A percentile compares a stretch with the other conserved stretches of the same genome.
phyloP scores from a whole-genome alignment of 2,888 invertebrate genomes.

The Dicroscelio sp. region DNA sequence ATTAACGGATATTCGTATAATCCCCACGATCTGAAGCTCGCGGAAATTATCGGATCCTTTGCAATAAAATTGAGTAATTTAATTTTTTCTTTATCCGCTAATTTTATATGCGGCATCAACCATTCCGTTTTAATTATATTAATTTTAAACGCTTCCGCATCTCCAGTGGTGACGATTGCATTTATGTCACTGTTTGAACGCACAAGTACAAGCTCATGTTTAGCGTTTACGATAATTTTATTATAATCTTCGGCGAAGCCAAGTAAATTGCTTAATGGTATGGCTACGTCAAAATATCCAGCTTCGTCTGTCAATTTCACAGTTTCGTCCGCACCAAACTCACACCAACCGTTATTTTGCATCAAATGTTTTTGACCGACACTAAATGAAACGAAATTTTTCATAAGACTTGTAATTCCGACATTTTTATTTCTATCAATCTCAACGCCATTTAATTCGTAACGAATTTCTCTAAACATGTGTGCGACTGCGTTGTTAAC shows the following conservation, averaged over 20 bases:
- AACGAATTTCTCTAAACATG: conserved; percentile 89
- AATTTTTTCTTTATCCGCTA: not conserved
- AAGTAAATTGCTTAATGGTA: conserved; percentile 88
- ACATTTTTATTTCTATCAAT: conserved; percentile 84
- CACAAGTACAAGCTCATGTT: not conserved
- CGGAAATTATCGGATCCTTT: too few relatives aligned
- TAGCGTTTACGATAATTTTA: not conserved
- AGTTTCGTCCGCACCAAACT: conserved; percentile 62
- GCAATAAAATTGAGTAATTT: too few relatives aligned
- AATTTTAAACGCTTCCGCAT: not conserved
- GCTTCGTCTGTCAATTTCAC: conserved; percentile 42
- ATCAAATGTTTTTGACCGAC: conserved; percentile 38
- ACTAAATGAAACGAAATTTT: conserved; percentile 76
- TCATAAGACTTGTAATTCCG: conserved; percentile 73
- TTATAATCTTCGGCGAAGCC: conserved; percentile 80
- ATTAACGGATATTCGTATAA: too few relatives aligned
- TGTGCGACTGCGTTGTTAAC: conserved; percentile 84
- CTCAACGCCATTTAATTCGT: conserved; percentile 89
- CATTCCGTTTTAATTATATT: not conserved
- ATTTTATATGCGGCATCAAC: not conserved
- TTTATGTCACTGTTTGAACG: not conserved
- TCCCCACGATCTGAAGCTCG: too few relatives aligned
- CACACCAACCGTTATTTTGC: conserved; percentile 85
- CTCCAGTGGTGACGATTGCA: not conserved
- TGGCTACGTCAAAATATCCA: conserved; percentile 86